Evolutionary conservation across 2,797 vertebrate species (phyloP).

Genomic region (Halcyon badia): DNA sequence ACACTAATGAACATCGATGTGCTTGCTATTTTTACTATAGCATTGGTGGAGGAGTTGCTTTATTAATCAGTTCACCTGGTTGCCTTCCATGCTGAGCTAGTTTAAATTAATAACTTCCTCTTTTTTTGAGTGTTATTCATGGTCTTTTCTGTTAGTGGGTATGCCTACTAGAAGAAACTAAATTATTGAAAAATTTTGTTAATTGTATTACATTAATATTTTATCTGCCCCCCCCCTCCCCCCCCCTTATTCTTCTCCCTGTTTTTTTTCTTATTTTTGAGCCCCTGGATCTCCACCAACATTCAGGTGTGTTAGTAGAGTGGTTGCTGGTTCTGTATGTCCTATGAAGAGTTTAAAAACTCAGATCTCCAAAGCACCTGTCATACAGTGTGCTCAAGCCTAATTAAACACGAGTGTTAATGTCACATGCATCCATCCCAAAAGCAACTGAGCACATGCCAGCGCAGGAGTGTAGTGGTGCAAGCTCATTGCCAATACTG

Average conservation of each 20-base stretch:
- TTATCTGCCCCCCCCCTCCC: not conserved
- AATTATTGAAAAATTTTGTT: not conserved
- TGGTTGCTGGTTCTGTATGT: not conserved
- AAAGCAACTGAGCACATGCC: not conserved
- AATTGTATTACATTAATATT: not conserved
- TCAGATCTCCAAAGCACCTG: not conserved
- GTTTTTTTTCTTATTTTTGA: not conserved
- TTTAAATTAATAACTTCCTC: not conserved
- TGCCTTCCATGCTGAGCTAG: not conserved
- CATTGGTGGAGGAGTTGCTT: not conserved
- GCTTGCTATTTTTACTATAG: not conserved
- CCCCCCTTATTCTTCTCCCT: not conserved
- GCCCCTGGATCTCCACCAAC: not conserved
- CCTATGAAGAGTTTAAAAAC: not conserved
- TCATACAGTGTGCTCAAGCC: not conserved
- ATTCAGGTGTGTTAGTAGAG: not conserved
- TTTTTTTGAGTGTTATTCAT: not conserved
- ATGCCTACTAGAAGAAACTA: not conserved
- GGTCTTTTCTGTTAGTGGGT: not conserved
- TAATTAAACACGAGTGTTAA: not conserved
- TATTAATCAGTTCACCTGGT: not conserved
- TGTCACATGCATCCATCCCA: rapidly evolving
- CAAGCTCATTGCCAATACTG: not conserved
- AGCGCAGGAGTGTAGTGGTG: not conserved
- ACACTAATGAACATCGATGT: not conserved